These are phyloP conservation scores for Spisula solida DNA, from an alignment of 2,888 invertebrate species.

Conservation along the genomic window DNA sequence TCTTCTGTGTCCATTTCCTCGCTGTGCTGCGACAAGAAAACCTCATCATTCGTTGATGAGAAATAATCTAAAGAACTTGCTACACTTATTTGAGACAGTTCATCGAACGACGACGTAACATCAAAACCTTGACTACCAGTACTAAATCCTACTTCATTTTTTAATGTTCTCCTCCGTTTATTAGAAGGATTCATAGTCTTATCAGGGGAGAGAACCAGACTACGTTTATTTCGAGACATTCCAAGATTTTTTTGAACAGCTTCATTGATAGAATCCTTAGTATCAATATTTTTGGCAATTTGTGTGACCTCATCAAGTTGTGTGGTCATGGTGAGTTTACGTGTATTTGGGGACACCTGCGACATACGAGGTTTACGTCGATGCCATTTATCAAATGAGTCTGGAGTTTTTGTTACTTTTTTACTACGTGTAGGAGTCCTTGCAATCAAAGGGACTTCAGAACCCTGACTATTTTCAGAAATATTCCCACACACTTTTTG, in stretches of 20 bases:
- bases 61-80: conserved; percentile 71
- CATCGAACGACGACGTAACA: conserved; percentile 55
- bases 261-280: background rate
- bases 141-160: background rate
- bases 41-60: conserved; percentile 75
- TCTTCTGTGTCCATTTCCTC: conserved; percentile 20
- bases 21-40: conserved; percentile 68
- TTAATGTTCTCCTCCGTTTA: conserved; percentile 32
- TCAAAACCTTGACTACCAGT: conserved; percentile 77
- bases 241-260: background rate
- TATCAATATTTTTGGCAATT: background rate
- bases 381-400: conserved; percentile 79
- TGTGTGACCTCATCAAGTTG: background rate
- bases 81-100: conserved; percentile 65
- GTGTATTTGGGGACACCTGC: conserved; percentile 55
- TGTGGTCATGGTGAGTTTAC: conserved; percentile 26
- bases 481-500: background rate
- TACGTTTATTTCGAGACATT: conserved; percentile 61
- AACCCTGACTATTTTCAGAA: background rate
- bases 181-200: conserved; percentile 42
- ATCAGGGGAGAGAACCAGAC: conserved; percentile 67
- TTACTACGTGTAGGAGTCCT: conserved; percentile 68
- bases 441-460: conserved; percentile 52
- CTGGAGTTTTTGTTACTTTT: conserved; percentile 72
- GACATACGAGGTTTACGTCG: conserved; percentile 70